phyloP scores from a whole-genome alignment of 1,140 invertebrate genomes.

The Drosophila azteca region DNA sequence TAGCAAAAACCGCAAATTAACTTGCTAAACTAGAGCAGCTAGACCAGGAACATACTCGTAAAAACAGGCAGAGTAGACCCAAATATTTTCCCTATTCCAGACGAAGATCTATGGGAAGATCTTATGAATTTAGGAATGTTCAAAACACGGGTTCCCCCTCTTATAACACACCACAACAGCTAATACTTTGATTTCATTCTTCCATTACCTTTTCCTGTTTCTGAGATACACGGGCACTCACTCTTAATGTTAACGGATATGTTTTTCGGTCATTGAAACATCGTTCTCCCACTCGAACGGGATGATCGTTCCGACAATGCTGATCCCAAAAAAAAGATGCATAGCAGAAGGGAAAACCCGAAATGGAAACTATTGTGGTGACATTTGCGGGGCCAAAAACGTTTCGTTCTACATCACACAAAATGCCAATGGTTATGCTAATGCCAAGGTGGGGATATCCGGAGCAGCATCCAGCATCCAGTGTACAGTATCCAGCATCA shows the following conservation, averaged over 20 bases:
- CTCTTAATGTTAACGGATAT: constrained; percentile 13
- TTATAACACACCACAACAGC: too few species aligned
- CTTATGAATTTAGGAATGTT: too few species aligned
- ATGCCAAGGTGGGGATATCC: constrained; percentile 44
- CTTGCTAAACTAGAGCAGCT: constrained; percentile 36
- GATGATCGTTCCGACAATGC: constrained; percentile 47
- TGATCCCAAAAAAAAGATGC: constrained; percentile 30
- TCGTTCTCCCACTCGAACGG: background rate
- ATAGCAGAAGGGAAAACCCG: background rate
- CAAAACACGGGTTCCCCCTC: too few species aligned
- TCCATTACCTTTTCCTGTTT: background rate
- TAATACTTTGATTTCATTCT: background rate
- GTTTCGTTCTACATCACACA: constrained; percentile 38
- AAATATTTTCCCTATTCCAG: too few species aligned
- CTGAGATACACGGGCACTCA: constrained; percentile 1
- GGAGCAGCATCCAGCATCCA: background rate
- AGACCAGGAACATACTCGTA: background rate
- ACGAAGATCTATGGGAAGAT: too few species aligned
- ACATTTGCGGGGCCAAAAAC: constrained; percentile 40
- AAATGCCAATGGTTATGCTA: constrained; percentile 61
- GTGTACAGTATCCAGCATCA: too few species aligned
- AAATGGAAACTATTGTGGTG: constrained; percentile 29
- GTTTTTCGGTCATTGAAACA: constrained; percentile 10
- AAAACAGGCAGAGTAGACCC: background rate
- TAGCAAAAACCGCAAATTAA: constrained; percentile 70